Evolutionary conservation across 2,888 invertebrate genomes (phyloP).

Genomic region (Aporophyla nigra): DNA sequence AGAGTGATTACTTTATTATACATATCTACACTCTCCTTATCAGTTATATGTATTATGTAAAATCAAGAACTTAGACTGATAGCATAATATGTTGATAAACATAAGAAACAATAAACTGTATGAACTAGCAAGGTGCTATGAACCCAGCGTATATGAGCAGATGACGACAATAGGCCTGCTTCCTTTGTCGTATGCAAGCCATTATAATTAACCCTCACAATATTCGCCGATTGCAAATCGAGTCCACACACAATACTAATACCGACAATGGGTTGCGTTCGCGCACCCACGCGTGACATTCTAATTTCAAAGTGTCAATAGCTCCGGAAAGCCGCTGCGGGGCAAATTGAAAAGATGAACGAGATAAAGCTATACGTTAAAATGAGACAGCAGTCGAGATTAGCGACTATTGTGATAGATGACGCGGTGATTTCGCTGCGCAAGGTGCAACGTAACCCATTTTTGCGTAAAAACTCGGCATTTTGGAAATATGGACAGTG

Average conservation of each 20-base stretch:
- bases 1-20: slow-evolving; percentile 48
- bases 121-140: slow-evolving; percentile 35
- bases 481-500: slow-evolving; percentile 83
- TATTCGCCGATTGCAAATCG: slow-evolving; percentile 75
- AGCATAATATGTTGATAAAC: slow-evolving; percentile 22
- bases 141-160: slow-evolving; percentile 47
- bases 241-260: slow-evolving; percentile 75
- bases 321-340: slow-evolving; percentile 81
- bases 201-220: slow-evolving; percentile 77
- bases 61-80: slow-evolving; percentile 50
- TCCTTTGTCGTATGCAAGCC: slow-evolving; percentile 66
- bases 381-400: slow-evolving; percentile 79
- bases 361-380: slow-evolving; percentile 71
- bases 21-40: slow-evolving; percentile 42
- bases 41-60: slow-evolving; percentile 49
- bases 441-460: slow-evolving; percentile 89
- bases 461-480: slow-evolving; percentile 84
- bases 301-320: slow-evolving; percentile 87
- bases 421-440: slow-evolving; percentile 80
- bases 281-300: slow-evolving; percentile 89
- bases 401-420: slow-evolving; percentile 83
- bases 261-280: slow-evolving; percentile 84
- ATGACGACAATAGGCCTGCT: slow-evolving; percentile 62
- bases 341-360: slow-evolving; percentile 76
- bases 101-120: slow-evolving; percentile 31